Conservation (phyloP, 2,797 vertebrate species). For the Pyrocephalus nanus region DNA sequence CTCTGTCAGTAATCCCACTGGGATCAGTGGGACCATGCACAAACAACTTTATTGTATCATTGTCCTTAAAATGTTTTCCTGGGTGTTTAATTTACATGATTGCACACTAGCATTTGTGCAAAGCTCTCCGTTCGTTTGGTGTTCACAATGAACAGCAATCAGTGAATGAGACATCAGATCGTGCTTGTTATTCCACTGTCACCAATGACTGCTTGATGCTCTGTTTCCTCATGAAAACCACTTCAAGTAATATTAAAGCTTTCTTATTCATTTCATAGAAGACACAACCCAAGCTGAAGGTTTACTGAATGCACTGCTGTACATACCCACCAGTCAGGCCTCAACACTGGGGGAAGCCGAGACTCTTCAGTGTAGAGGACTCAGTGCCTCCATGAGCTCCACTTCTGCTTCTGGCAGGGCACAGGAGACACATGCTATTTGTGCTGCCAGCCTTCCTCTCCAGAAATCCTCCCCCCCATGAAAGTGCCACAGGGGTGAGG, state of each 20-base stretch:
- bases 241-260: background rate
- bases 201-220: rapidly evolving
- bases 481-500: background rate
- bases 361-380: background rate
- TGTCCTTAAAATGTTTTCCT: background rate
- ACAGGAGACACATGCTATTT: background rate
- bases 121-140: rapidly evolving
- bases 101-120: background rate
- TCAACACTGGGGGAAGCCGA: background rate
- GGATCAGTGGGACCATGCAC: rapidly evolving
- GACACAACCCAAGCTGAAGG: background rate
- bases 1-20: background rate
- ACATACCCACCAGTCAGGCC: background rate
- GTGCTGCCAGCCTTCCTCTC: background rate
- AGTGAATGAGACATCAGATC: background rate
- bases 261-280: background rate
- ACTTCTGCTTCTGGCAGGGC: background rate
- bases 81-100: rapidly evolving
- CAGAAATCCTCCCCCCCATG: background rate
- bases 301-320: background rate
- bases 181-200: rapidly evolving
- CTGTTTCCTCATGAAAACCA: background rate
- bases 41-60: rapidly evolving
- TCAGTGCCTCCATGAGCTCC: background rate
- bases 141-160: background rate